Base-by-base conservation (phyloP, 2,797 vertebrate species). In the Delichon dasypus region DNA sequence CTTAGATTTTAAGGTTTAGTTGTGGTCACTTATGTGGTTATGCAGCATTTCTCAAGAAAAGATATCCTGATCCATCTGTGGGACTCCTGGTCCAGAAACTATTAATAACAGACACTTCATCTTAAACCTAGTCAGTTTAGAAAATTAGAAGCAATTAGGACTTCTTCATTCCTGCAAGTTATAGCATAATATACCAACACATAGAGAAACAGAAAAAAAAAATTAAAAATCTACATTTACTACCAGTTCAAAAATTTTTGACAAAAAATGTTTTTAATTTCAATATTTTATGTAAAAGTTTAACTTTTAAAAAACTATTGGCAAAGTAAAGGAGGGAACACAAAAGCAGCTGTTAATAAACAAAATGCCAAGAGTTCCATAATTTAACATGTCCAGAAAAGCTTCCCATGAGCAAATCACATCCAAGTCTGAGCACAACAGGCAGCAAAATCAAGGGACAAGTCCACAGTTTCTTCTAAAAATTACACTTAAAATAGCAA, bases 171-270 rank as follows among this genome's bases (percentile, higher is more conserved):
- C 27, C 9, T 66, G 11, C 0, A 2, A 65, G 5, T 60, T 45
- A 36, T 27, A 86, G 7, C 16, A 34, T 17, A 54, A 71, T 10
- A 29, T 19, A 82, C 4, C 0, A 0, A 67, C 1, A 2, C 6
- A 5, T 5, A 2, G 9, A 75, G 55, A 78, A 90, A 70, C 4
- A 65, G 19, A 16, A 10, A 68, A 38, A 38, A 38, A 38, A 11
- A 38, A 38, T 5, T 54, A 53, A 38, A 27, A 74, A 42, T 5
- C 21, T 53, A 12, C 7, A 22, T 8, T 40, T 53, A 27, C 5
- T 50, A 38, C 19, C 13, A 2, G 5, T 11, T 74, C 44, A 13
- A 73, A 73, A 19, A 2, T 6, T 29, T 61, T 73, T 74, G 34
- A 60, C 30, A 38, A 75, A 32, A 62, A 29, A 4, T 11, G 0